Evolutionary conservation across 2,888 invertebrate species (phyloP), one percentile per base, ranked within the genome.

Genomic region (Desoria tigrina): DNA sequence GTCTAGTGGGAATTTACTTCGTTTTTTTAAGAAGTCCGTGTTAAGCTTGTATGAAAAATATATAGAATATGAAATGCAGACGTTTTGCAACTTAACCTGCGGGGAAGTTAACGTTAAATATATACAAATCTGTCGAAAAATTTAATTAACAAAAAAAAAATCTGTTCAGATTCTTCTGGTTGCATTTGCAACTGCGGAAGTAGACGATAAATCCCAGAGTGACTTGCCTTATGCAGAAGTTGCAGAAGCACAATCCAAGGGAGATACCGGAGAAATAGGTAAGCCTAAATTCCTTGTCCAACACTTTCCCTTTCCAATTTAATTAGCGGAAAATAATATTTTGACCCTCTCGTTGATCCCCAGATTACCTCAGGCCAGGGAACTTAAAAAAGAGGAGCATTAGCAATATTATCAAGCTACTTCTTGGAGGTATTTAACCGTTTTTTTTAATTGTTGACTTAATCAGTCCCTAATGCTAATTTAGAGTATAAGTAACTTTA

Each of bases 401-500:
- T 16, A 69, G 68, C 11, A 76, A 73, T 58, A 74, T 76, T 39
- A 73, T 74, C 1, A 62, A 74, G 45, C 72, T 76, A n/a, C 66
- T 76, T 11, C 69, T 76, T 21, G 76, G 76, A 68, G 76, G 45
- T 45, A 45, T 21, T 18, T 73, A 57, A 18, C 39, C 39, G n/a
- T n/a, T n/a, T n/a, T n/a, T n/a, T n/a, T n/a, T n/a, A n/a, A n/a
- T n/a, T n/a, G n/a, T n/a, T n/a, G n/a, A n/a, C n/a, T n/a, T n/a
- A n/a, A n/a, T n/a, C n/a, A n/a, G n/a, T n/a, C n/a, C n/a, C n/a
- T n/a, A n/a, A n/a, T n/a, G n/a, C n/a, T n/a, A n/a, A n/a, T n/a
- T 39, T 39, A 16, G 9, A 11, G 16, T 39, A 16, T 16, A 9
- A 39, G 16, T 16, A 11, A 39, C 39, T 39, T 39, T 39, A 39